Evolutionary conservation across 2,113 vertebrate species (phyloP), one percentile per base, ranked within the genome.

Genomic region (Fregetta grallaria): DNA sequence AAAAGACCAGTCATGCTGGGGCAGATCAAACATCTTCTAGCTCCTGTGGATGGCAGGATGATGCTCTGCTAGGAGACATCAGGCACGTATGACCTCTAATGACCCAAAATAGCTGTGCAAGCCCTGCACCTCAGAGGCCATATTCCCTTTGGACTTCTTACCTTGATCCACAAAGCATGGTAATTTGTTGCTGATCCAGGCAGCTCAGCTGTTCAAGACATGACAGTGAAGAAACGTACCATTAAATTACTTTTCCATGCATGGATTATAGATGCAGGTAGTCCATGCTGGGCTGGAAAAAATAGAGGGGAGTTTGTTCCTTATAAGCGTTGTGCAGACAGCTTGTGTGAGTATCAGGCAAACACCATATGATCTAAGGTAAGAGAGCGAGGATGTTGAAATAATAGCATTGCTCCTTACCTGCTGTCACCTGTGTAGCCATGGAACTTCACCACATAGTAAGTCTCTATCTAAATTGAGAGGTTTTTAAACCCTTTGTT

Each of bases 191-290:
- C 85, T 71, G 88, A 83, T 30, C 45, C 52, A 79, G 67, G 67
- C 78, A 90, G 78, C 67, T 93, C 68, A 88, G 88, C 82, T 88
- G 68, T 30, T 80, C 55, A 88, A 77, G 72, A 83, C 75, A 93
- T 52, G 82, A 84, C 72, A 59, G 59, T 75, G 68, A 76, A 84
- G 79, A 92, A 88, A 90, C 14, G 23, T 20, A 80, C 63, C 72
- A 76, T 26, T 86, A 90, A 56, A 95, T 75, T 84, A 47, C 73
- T 89, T 94, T 84, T 80, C 76, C 88, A 89, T 50, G 73, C 62
- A 71, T 4, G 18, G 44, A 84, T 90, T 81, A 63, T 29, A 78
- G 52, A 53, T 65, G 68, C 65, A 86, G 72, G 65, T 86, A 83
- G 58, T 55, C 68, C 63, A 36, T 23, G 26, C 16, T 63, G 52